Evolutionary conservation across 2,797 vertebrate species (phyloP), one percentile per base, ranked within the genome.

Genomic region (Chrysocyon brachyurus): DNA sequence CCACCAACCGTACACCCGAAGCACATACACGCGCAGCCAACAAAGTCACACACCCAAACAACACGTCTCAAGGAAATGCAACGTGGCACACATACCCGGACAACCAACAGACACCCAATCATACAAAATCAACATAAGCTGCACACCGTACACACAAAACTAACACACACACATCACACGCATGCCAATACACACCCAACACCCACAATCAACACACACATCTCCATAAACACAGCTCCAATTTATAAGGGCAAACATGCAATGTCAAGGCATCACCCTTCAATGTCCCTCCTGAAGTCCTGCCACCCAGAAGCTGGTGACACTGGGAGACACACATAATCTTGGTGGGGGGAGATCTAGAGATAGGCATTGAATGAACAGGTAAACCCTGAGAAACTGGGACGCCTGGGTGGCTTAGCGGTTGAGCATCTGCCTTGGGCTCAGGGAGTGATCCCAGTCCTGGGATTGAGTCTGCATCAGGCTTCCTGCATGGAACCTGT

Each of bases 251-350:
- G 28, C 33, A 4, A 75, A 73, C 3, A 0, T 3, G 8, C 22
- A 2, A 7, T 6, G 12, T n/a, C 22, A 0, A 19, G 70, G 26
- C 22, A 8, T 33, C 68, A 19, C 10, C 0, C 6, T 28, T 56
- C 9, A 4, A 19, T 0, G 5, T 10, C 36, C 31, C 14, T 12
- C 7, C 22, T 36, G 68, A 36, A 75, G 86, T 96, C 97, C 93
- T 82, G 87, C 96, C 97, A n/a, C 77, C 92, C 90, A 75, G 95
- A 91, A 91, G 91, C 92, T 96, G 97, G 98, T 96, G 97, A 95
- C 82, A 54, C 5, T 75, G 95, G 91, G 70, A 95, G 95, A 52
- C 28, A 40, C 70, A 4, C 16, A 1, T n/a, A 1, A 2, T n/a
- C 40, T 33, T 40, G 73, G 22, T 56, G 16, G 46, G 11, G 54